Evolutionary conservation across 2,888 invertebrate species (phyloP).

Genomic region (Aphidius colemani): DNA sequence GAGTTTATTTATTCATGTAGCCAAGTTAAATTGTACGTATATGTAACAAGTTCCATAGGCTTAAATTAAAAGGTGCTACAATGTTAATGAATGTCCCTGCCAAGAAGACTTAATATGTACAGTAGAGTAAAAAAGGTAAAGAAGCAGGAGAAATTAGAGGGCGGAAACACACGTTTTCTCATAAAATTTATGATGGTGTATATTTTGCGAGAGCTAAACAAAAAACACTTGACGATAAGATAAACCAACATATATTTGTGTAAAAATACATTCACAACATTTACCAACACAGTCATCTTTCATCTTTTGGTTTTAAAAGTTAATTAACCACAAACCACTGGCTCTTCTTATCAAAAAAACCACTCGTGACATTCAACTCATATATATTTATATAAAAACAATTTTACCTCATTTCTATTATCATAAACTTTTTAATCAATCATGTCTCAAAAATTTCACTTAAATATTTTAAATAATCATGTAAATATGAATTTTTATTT

Average conservation of each 20-base stretch:
- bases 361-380: not conserved
- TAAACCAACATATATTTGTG: not conserved
- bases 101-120: not conserved
- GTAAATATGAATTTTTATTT: too few relatives aligned
- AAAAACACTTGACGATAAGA: constrained; percentile 19
- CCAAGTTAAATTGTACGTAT: too few relatives aligned
- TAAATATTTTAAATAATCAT: too few relatives aligned
- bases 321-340: constrained; percentile 1
- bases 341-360: not conserved
- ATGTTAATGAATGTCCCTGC: constrained; percentile 31
- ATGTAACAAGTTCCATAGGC: not conserved
- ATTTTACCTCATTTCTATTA: too few relatives aligned
- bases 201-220: constrained; percentile 16
- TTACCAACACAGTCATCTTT: constrained; percentile 1
- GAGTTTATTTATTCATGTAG: too few relatives aligned
- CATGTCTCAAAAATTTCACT: too few relatives aligned
- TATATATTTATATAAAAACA: not conserved
- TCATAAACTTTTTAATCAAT: too few relatives aligned
- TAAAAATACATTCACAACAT: not conserved
- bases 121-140: too few relatives aligned
- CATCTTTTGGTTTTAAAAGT: constrained; percentile 19
- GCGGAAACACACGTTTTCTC: constrained; percentile 6
- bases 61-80: constrained; percentile 31
- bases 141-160: not conserved
- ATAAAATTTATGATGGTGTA: constrained; percentile 26